These are phyloP conservation scores for Xenopus petersii DNA, from an alignment of 2,797 vertebrate genomes.

Conservation along the genomic window DNA sequence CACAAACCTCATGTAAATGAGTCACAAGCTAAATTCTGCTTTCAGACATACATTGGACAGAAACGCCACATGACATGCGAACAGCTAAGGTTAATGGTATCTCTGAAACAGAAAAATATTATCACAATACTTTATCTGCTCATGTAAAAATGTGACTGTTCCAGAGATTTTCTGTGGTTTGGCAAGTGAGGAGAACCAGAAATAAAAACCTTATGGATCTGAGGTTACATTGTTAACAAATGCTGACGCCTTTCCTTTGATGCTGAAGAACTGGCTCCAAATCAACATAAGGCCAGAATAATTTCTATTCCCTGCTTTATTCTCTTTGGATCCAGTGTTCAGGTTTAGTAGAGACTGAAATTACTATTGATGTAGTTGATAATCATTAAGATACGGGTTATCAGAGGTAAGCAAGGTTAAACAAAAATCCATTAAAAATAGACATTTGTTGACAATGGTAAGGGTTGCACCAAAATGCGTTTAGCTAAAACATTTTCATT, in stretches of 20 bases:
- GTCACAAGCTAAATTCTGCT: background rate
- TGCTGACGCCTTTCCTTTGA: constrained; percentile 18
- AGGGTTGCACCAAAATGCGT: background rate
- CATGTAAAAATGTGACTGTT: constrained; percentile 41
- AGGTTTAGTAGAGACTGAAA: background rate
- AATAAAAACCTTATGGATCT: constrained; percentile 33
- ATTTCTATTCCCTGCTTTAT: background rate
- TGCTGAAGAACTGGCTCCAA: constrained; percentile 10
- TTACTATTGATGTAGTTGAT: background rate
- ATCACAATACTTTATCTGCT: constrained; percentile 48
- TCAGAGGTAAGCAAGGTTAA: background rate
- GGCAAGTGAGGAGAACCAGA: constrained; percentile 40
- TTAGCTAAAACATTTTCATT: too few relatives aligned
- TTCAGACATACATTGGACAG: background rate
- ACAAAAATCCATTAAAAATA: background rate
- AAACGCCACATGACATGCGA: background rate
- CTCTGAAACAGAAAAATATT: constrained; percentile 12
- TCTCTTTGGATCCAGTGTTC: background rate
- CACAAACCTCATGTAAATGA: background rate
- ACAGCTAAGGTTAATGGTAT: constrained; percentile 3
- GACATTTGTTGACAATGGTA: background rate
- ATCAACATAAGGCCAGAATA: constrained; percentile 1
- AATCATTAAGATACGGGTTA: background rate
- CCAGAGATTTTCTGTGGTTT: constrained; percentile 46
- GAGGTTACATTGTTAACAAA: constrained; percentile 21